Conservation (phyloP, 2,113 vertebrate genomes). For the Brachypteracias leptosomus region DNA sequence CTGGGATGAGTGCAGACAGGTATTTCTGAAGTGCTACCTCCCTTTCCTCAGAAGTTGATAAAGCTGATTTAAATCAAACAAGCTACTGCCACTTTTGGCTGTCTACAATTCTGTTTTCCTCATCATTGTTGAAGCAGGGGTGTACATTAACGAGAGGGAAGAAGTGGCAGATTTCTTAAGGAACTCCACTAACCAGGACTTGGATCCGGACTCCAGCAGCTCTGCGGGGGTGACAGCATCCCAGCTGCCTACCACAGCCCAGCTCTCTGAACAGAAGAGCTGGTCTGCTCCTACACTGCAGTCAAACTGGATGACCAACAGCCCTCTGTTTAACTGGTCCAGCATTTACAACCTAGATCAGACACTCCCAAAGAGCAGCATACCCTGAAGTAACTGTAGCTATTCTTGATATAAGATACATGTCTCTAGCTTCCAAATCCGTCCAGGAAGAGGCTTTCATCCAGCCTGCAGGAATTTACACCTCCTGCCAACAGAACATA, state of each 20-base stretch:
- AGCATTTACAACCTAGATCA: not conserved
- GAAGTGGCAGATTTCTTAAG: not conserved
- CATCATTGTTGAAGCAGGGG: fast-evolving
- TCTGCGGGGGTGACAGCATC: fast-evolving
- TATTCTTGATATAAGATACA: not conserved
- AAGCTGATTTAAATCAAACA: not conserved
- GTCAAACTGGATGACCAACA: not conserved
- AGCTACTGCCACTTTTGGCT: not conserved
- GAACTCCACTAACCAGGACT: not conserved
- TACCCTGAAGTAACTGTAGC: not conserved
- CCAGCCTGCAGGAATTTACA: not conserved
- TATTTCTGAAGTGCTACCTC: not conserved
- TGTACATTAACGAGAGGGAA: not conserved
- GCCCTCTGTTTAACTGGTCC: not conserved
- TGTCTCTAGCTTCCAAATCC: not conserved
- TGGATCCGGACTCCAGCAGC: fast-evolving
- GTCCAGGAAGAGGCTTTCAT: not conserved
- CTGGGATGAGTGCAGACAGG: not conserved
- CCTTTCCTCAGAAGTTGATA: not conserved
- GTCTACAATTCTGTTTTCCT: not conserved
- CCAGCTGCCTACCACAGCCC: not conserved
- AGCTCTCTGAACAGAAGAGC: not conserved
- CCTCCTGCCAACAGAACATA: not conserved
- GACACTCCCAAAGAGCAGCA: not conserved
- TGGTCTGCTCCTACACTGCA: not conserved